Evolutionary conservation across 1,140 invertebrate species (phyloP).

Genomic region (Drosophila sp.): DNA sequence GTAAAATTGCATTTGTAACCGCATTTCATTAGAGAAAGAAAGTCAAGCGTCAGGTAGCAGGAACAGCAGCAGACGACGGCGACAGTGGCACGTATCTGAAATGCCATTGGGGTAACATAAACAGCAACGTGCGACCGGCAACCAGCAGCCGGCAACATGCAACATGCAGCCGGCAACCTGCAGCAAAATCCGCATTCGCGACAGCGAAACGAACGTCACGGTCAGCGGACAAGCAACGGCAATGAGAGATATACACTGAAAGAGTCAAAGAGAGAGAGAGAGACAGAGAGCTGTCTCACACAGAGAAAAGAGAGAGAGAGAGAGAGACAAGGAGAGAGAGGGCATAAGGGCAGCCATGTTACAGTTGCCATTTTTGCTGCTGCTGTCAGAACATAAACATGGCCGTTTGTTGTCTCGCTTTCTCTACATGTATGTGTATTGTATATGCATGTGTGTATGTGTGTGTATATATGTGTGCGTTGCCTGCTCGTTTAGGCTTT

Average conservation of each 20-base stretch:
- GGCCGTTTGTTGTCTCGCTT: constrained; percentile 15
- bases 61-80: constrained; percentile 48
- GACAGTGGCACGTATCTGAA: constrained; percentile 33
- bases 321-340: constrained; percentile 19
- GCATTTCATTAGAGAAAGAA: constrained; percentile 82
- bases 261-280: constrained; percentile 20
- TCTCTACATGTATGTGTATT: constrained; percentile 19
- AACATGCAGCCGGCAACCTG: constrained; percentile 29
- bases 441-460: constrained; percentile 9
- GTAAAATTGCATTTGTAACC: constrained; percentile 82
- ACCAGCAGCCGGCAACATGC: constrained; percentile 21
- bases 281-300: too few relatives aligned
- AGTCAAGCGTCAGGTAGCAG: constrained; percentile 76
- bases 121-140: constrained; percentile 33
- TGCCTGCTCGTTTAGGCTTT: constrained; percentile 68
- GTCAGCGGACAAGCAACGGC: constrained; percentile 62
- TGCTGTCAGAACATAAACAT: constrained; percentile 71
- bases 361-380: constrained; percentile 67
- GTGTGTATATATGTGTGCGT: constrained; percentile 28
- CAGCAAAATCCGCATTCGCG: constrained; percentile 63
- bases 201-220: constrained; percentile 68
- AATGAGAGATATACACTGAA: constrained; percentile 22
- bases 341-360: constrained; percentile 25
- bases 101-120: constrained; percentile 42
- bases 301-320: neutral